Conservation (phyloP, 2,888 invertebrate species). For the Tethea ocularis region DNA sequence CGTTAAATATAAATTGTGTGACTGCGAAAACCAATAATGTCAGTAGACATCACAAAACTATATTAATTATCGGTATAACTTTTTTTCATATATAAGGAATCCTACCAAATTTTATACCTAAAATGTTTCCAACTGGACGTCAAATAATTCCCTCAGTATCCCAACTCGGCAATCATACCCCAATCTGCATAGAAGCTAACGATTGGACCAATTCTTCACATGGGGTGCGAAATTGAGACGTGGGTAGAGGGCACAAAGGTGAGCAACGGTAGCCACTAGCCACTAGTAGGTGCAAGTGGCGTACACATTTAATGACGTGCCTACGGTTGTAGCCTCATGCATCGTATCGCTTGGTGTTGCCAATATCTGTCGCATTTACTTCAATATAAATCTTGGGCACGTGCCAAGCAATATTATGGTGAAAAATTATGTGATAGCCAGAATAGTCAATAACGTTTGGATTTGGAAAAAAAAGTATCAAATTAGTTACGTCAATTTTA, state of each 20-base stretch:
- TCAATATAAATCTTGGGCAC: not conserved
- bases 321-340: constrained; percentile 15
- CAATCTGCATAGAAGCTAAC: not conserved
- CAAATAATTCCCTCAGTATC: not conserved
- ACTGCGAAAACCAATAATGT: not conserved
- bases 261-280: constrained; percentile 30
- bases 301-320: constrained; percentile 43
- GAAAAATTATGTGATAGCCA: too few species aligned
- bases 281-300: constrained; percentile 33
- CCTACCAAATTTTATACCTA: not conserved
- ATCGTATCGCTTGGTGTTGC: constrained; percentile 6
- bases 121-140: too few species aligned
- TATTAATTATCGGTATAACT: too few species aligned
- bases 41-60: too few species aligned
- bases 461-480: too few species aligned
- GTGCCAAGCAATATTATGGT: not conserved
- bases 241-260: not conserved
- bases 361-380: not conserved
- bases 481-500: not conserved
- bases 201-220: not conserved
- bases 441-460: too few species aligned
- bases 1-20: not conserved
- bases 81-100: too few species aligned
- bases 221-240: not conserved
- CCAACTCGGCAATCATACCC: not conserved